A percentile compares a stretch with the other conserved stretches of the same genome.
phyloP scores from a whole-genome alignment of 2,888 invertebrate genomes.

The Rhimphoctona megacephalus region DNA sequence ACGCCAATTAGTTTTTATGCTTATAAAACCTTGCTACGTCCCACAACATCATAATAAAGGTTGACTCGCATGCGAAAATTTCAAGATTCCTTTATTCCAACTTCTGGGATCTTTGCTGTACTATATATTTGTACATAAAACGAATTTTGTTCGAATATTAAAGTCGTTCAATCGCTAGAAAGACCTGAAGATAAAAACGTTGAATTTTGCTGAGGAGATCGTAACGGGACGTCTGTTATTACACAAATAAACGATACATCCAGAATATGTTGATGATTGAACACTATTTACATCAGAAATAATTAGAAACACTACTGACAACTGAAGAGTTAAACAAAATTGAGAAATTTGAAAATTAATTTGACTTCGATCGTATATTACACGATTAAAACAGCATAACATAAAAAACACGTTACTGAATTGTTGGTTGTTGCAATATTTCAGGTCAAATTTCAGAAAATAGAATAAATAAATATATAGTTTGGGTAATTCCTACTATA shows the following conservation, averaged over 20 bases:
- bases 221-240: not conserved
- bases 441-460: too few species aligned
- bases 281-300: not conserved
- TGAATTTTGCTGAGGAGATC: not conserved
- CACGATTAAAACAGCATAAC: too few species aligned
- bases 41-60: conserved; percentile 63
- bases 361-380: not conserved
- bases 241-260: not conserved
- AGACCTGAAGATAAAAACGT: not conserved
- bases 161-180: not conserved
- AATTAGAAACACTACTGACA: too few species aligned
- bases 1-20: conserved; percentile 75
- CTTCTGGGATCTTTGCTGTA: not conserved
- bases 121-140: not conserved
- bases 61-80: conserved; percentile 76
- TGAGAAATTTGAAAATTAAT: not conserved
- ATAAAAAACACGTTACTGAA: too few species aligned
- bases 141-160: not conserved
- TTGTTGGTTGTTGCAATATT: too few species aligned
- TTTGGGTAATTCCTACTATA: too few species aligned
- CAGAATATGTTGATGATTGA: not conserved
- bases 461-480: too few species aligned
- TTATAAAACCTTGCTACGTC: conserved; percentile 21
- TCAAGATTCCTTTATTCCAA: conserved; percentile 2
- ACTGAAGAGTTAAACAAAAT: not conserved